Conservation (phyloP, 2,113 vertebrate genomes). For the Chionis minor region DNA sequence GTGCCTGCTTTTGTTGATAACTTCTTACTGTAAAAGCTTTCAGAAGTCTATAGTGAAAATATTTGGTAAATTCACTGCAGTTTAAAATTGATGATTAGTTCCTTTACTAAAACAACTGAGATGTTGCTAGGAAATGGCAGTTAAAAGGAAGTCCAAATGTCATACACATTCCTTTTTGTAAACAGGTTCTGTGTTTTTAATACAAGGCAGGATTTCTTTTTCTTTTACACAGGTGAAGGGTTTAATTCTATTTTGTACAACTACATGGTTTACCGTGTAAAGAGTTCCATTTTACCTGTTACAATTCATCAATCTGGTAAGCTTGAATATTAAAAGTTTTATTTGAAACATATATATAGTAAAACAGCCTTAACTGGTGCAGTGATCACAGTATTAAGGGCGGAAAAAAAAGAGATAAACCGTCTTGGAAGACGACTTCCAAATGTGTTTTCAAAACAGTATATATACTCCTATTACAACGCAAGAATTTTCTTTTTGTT, state of each 20-base stretch:
- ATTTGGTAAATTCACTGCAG: conserved; percentile 79
- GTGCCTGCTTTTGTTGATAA: conserved; percentile 82
- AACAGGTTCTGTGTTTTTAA: conserved; percentile 68
- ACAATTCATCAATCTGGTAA: conserved; percentile 65
- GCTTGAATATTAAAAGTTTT: conserved; percentile 71
- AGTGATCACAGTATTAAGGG: conserved; percentile 54
- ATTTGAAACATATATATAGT: conserved; percentile 65
- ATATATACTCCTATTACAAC: conserved; percentile 5
- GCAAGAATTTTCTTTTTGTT: neutral
- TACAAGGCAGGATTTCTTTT: conserved; percentile 71
- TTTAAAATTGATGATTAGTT: conserved; percentile 70
- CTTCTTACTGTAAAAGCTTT: conserved; percentile 83
- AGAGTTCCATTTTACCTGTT: conserved; percentile 66
- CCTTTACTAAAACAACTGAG: conserved; percentile 70
- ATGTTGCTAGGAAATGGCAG: conserved; percentile 52
- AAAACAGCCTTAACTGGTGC: conserved; percentile 73
- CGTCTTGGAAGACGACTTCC: conserved; percentile 35
- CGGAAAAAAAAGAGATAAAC: neutral
- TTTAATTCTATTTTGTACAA: conserved; percentile 73
- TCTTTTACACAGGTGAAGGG: conserved; percentile 60
- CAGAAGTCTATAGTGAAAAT: conserved; percentile 75
- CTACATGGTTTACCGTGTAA: conserved; percentile 70
- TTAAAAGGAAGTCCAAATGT: conserved; percentile 58
- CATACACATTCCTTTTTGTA: conserved; percentile 72
- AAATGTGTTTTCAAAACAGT: conserved; percentile 19